Evolutionary conservation across 2,888 invertebrate genomes (phyloP).

Genomic region (Panorpa germanica): DNA sequence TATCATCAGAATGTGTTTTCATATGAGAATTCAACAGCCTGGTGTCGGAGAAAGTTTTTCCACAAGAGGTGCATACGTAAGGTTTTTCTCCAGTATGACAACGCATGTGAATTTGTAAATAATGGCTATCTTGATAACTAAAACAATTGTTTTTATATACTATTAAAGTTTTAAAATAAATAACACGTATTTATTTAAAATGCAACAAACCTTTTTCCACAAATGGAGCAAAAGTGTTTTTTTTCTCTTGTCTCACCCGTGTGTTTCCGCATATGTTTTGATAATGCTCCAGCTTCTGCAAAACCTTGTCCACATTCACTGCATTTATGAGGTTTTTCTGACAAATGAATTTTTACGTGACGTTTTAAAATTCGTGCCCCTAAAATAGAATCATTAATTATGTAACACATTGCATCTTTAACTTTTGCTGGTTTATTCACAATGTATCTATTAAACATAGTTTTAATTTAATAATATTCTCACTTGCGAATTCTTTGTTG

Average conservation of each 20-base stretch:
- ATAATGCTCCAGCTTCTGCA: conserved; percentile 10
- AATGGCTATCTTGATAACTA: conserved; percentile 10
- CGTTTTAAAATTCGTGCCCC: conserved; percentile 10
- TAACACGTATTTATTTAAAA: no score
- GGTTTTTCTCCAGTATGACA: no score
- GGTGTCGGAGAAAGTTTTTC: conserved; percentile 10
- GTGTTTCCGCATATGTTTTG: conserved; percentile 11
- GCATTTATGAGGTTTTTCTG: conserved; percentile 10
- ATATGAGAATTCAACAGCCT: conserved; percentile 10
- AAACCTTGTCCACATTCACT: conserved; percentile 11
- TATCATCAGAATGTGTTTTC: conserved; percentile 10
- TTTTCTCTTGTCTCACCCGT: conserved; percentile 7
- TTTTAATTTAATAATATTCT: conserved; percentile 5
- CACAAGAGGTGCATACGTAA: conserved; percentile 9
- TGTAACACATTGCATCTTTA: neutral
- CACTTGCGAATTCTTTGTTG: conserved; percentile 10
- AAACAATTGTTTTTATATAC: no score
- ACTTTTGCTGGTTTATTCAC: neutral
- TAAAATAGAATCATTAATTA: conserved; percentile 6
- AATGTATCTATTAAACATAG: neutral
- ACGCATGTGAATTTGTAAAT: conserved; percentile 10
- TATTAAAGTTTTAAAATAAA: no score
- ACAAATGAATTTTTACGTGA: conserved; percentile 12
- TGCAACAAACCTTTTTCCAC: no score
- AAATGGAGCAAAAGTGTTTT: conserved; percentile 9